Base-by-base conservation (phyloP, 2,888 invertebrate genomes). In the Horisme vitalbata region DNA sequence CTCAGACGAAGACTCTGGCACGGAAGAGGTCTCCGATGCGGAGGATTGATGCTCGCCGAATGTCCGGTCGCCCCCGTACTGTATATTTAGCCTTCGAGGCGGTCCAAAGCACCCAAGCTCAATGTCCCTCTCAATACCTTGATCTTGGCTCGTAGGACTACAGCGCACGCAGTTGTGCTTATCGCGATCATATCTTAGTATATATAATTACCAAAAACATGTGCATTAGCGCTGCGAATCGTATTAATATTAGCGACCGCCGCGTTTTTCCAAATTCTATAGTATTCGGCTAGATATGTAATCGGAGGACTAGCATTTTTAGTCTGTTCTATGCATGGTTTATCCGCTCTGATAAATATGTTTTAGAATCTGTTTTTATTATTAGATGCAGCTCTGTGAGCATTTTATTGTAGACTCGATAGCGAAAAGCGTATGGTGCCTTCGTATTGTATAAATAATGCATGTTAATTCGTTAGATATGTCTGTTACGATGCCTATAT, bases 1-100 rank as follows among this genome's bases (percentile, higher is more conserved):
- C 71, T 85, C 84, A 45, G 87, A 85, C 66, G 88, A 87, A 70
- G 87, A 87, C 67, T 86, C 89, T 32, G 88, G 87, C 61, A 87
- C 87, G 41, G 89, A 88, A 71, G 89, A 88, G 69, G 79, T 88
- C 45, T 87, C 89, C 20, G 88, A 87, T 64, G 81, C 72, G 52
- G 87, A 88, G 57, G 87, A 87, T 72, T 88, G 88, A 87, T 73
- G 72, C 75, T 57, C 68, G 64, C 62, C 65, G 52, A 44, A 61
- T 61, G 46, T 67, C 63, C 64, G 56, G 52, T 67, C 63, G 58
- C 65, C 61, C 59, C 57, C 33, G 36, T 75, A 75, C 70, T 68
- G 68, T 74, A 41, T 45, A 43, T 70, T 45, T 61, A 60, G 59
- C 68, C 68, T 61, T 61, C 59, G 61, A 65, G 67, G 59, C 59